phyloP scores from a whole-genome alignment of 1,140 invertebrate genomes.

The Penaeus japonicus region DNA sequence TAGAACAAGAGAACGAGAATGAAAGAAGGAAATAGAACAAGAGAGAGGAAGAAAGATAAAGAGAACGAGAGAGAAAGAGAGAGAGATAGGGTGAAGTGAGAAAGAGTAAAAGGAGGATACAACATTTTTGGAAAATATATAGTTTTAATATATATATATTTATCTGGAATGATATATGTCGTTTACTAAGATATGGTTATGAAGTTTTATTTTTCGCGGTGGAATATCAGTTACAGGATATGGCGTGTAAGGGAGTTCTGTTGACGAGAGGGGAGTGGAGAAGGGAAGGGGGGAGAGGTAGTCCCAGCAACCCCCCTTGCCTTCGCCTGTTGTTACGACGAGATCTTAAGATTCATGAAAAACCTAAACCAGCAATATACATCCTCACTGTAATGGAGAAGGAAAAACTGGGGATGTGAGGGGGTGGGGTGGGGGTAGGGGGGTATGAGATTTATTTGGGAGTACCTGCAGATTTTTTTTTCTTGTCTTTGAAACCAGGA shows the following conservation, averaged over 20 bases:
- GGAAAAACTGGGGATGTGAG: too few species aligned
- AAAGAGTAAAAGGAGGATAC: not conserved
- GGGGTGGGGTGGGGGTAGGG: too few species aligned
- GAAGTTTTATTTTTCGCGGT: not conserved
- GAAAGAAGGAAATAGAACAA: not conserved
- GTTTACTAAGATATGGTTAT: slow-evolving; percentile 6
- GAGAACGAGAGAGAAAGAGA: not conserved
- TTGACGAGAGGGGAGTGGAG: not conserved
- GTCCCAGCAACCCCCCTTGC: not conserved
- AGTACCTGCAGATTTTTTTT: too few species aligned
- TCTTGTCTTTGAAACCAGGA: too few species aligned
- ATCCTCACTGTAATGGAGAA: too few species aligned
- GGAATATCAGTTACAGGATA: not conserved
- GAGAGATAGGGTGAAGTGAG: not conserved
- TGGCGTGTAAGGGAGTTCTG: not conserved
- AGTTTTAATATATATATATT: slow-evolving; percentile 41
- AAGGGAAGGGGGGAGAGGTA: not conserved
- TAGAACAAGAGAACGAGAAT: not conserved
- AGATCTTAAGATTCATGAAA: too few species aligned
- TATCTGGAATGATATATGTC: slow-evolving; percentile 15
- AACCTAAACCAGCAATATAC: too few species aligned
- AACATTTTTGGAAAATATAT: slow-evolving; percentile 10
- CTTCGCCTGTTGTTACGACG: not conserved
- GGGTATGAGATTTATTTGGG: too few species aligned
- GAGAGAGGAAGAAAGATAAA: not conserved